Base-by-base conservation (phyloP, 2,888 invertebrate species). In the Keiferia lycopersicella region DNA sequence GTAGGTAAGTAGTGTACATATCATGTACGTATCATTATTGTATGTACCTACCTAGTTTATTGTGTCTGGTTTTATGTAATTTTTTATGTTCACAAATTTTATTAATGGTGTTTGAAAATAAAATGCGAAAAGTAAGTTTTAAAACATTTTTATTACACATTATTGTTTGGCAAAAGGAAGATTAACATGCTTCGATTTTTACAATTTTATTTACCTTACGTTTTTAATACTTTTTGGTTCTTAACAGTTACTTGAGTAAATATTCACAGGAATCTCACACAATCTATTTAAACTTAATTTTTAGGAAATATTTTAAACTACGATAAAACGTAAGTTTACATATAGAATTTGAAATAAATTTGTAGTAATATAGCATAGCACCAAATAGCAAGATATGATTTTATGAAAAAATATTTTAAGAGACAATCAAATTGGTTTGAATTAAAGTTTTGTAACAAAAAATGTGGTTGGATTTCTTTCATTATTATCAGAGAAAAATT, bases 151-250 rank as follows among this genome's bases (percentile, higher is more conserved):
- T 56, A 53, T 22, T 89, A 83, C 78, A 80, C 82, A 84, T 70
- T 84, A 86, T 84, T 74, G 88, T 91, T 90, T 91, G 90, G 90
- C 90, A 91, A 89, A 88, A 87, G 78, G 87, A 88, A 86, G 87
- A 83, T 77, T 80, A 81, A 82, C 78, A 83, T 81, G 81, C 78
- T 81, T 78, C 74, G 72, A 76, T 76, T 75, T 72, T 78, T 80
- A 74, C 39, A 61, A n/a, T 58, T 63, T 53, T 61, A 76, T 63
- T 53, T 61, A 76, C 73, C 80, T 77, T 75, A 73, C 64, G 56
- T 69, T 76, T 74, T 81, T 88, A 90, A 91, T 89, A 90, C 89
- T 90, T 90, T 91, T 91, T 89, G 90, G 90, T 88, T 86, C 84
- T 82, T 88, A 87, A 80, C 76, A 76, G 76, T 76, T 80, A 76